Evolutionary conservation across 2,797 vertebrate species (phyloP).

Genomic region (Molothrus ater): DNA sequence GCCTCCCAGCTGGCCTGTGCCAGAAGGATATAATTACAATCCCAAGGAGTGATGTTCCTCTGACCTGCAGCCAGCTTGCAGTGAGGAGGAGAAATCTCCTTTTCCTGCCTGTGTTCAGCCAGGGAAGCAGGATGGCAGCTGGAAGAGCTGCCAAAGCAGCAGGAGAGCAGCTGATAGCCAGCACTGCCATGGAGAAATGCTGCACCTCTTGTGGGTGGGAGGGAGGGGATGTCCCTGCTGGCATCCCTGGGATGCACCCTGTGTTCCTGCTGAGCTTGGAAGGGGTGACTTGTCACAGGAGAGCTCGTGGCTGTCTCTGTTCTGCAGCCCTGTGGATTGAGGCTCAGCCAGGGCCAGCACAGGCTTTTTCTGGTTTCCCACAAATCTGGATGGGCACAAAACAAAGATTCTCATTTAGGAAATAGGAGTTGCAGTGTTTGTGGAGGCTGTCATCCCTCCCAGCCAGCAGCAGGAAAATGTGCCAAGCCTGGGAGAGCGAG

Average conservation of each 20-base stretch:
- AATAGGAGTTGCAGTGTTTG: not conserved
- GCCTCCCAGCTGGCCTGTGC: slow-evolving; percentile 35
- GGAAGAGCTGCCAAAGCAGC: not conserved
- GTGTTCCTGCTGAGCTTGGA: not conserved
- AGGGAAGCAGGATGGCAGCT: not conserved
- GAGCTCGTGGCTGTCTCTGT: not conserved
- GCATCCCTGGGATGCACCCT: not conserved
- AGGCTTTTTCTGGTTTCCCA: not conserved
- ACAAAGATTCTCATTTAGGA: not conserved
- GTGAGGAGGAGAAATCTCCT: not conserved
- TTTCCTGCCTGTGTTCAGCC: not conserved
- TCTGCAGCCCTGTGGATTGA: not conserved
- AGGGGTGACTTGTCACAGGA: not conserved
- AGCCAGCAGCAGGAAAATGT: not conserved
- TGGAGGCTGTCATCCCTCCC: not conserved
- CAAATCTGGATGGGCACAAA: not conserved
- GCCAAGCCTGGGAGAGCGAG: not conserved
- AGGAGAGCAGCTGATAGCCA: not conserved
- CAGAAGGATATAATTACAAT: slow-evolving; percentile 37
- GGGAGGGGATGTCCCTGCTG: not conserved
- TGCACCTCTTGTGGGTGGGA: not conserved
- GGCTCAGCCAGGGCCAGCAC: not conserved
- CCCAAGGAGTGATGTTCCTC: slow-evolving; percentile 22
- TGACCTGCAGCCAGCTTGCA: slow-evolving; percentile 21
- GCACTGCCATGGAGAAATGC: not conserved